These are phyloP conservation scores for Papilio gigon DNA, from an alignment of 2,888 invertebrate genomes.

Conservation along the genomic window DNA sequence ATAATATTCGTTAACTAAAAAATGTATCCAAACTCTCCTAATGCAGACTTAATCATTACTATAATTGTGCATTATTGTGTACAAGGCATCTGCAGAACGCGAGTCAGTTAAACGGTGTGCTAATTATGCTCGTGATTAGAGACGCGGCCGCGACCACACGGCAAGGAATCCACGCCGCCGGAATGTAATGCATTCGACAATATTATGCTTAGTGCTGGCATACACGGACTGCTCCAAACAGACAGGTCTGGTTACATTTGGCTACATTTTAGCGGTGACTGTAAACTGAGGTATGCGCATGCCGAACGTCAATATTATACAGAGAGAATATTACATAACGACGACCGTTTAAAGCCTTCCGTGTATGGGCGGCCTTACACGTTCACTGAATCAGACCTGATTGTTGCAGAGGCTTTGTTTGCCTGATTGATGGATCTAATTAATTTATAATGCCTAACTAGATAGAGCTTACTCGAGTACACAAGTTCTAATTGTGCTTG, in stretches of 20 bases:
- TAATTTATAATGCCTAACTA: constrained; percentile 16
- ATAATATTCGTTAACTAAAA: background rate
- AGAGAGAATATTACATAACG: too few species aligned
- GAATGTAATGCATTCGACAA: constrained; percentile 18
- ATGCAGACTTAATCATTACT: background rate
- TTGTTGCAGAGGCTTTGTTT: constrained; percentile 20
- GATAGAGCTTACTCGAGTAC: background rate
- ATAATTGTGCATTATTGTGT: background rate
- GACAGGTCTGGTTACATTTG: background rate
- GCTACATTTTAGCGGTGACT: background rate
- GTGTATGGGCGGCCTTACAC: background rate
- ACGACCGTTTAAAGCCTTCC: background rate
- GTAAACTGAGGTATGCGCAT: background rate
- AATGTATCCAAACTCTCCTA: background rate
- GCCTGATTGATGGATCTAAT: constrained; percentile 19
- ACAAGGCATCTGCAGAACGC: constrained; percentile 16
- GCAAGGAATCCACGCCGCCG: constrained; percentile 18
- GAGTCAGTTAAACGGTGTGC: constrained; percentile 13
- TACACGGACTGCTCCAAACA: background rate
- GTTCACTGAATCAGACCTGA: background rate
- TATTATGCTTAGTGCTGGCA: constrained; percentile 12
- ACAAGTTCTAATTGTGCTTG: background rate
- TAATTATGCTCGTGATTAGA: constrained; percentile 28
- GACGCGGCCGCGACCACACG: constrained; percentile 20
- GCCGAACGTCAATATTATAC: background rate